phyloP scores from a whole-genome alignment of 2,113 vertebrate genomes.

The Halichoeres trimaculatus region DNA sequence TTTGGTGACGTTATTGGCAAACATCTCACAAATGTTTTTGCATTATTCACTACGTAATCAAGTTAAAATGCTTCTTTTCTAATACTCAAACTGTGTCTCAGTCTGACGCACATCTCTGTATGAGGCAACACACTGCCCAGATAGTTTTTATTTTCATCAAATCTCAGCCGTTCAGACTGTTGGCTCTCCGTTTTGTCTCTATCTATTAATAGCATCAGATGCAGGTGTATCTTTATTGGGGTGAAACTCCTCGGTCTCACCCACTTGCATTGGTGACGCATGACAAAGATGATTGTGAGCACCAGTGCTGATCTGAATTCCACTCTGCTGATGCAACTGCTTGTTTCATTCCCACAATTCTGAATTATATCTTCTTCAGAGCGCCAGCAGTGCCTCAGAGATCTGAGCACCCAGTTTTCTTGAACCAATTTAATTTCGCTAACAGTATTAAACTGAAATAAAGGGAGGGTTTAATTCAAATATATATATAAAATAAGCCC shows the following conservation, averaged over 20 bases:
- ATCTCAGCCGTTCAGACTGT: slow-evolving; percentile 54
- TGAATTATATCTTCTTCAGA: slow-evolving; percentile 15
- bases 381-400: slow-evolving; percentile 5
- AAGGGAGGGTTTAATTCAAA: slow-evolving; percentile 29
- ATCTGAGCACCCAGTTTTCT: slow-evolving; percentile 13
- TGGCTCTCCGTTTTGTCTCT: slow-evolving; percentile 51
- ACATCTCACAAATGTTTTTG: background rate
- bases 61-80: background rate
- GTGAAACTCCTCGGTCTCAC: slow-evolving; percentile 57
- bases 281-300: slow-evolving; percentile 32
- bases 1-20: background rate
- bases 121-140: slow-evolving; percentile 11
- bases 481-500: slow-evolving; percentile 27
- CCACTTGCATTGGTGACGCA: slow-evolving; percentile 34
- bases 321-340: slow-evolving; percentile 10
- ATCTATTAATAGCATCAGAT: slow-evolving; percentile 68
- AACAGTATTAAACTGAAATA: slow-evolving; percentile 30
- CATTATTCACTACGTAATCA: background rate
- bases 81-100: background rate
- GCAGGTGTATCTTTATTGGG: slow-evolving; percentile 68
- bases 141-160: slow-evolving; percentile 50
- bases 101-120: background rate
- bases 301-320: slow-evolving; percentile 24
- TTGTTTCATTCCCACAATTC: slow-evolving; percentile 16
- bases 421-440: slow-evolving; percentile 35